Evolutionary conservation across 2,113 vertebrate genomes (phyloP), one percentile per base, ranked within the genome.

Genomic region (Malurus cyaneus): DNA sequence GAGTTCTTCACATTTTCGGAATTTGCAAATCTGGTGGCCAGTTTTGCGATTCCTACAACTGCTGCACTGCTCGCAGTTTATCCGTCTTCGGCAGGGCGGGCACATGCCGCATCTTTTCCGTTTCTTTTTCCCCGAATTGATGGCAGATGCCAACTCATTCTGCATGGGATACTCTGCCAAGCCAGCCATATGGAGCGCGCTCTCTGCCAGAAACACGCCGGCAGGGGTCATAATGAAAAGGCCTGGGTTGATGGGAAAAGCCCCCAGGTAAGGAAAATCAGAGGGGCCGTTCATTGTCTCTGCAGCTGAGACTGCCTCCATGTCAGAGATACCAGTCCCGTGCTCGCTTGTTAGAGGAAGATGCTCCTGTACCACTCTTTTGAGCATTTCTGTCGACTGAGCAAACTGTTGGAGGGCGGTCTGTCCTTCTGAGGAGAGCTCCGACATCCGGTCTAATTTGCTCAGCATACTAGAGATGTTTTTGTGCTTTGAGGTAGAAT

Each of bases 11-110:
- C 99, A 99, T 98, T 99, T 99, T 97, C 99, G 99, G 98, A 99
- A 99, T 98, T 99, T 99, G 98, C 99, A 99, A 99, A 99, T 99
- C 98, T 99, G 99, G 97, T 99, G 99, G 97, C 99, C 99, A 94
- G 99, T 99, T 98, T 99, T 99, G 98, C 99, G 99, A 98, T 99
- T 99, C 97, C 99, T 99, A 98, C 99, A 99, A 98, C 99, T 99
- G 98, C 99, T 99, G 98, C 99, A 99, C 96, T 99, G 99, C 98
- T 99, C 99, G 96, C 99, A 99, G 98, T 99, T 99, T 98, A 99
- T 99, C 98, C 99, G 98, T 98, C 99, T 98, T 96, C 99, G 98
- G 98, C 99, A 99, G 93, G 99, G 99, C 96, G 98, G 98, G 93
- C 99, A 99, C 99, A 99, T 99, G 97, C 99, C 99, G 49, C 99